phyloP scores from a whole-genome alignment of 2,113 vertebrate species.

The Ailurus styani region DNA sequence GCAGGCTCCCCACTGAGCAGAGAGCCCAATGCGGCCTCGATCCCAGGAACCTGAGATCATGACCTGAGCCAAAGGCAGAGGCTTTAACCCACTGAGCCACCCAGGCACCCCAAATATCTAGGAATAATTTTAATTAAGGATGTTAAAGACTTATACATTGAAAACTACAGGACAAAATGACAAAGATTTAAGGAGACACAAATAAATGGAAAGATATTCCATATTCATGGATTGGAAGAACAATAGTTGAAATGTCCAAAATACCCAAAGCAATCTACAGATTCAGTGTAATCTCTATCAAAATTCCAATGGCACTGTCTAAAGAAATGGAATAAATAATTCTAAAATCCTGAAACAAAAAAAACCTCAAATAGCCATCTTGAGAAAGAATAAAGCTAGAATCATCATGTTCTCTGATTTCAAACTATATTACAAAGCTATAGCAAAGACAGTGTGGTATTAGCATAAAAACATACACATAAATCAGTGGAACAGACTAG shows the following conservation, averaged over 20 bases:
- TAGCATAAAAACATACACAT: not conserved
- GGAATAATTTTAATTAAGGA: not conserved
- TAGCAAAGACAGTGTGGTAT: not conserved
- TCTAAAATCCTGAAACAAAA: not conserved
- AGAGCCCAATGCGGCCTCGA: no score
- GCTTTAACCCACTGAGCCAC: no score
- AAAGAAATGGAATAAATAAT: not conserved
- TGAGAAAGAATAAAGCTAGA: not conserved
- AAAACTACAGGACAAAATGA: not conserved
- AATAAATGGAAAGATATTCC: not conserved
- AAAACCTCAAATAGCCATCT: not conserved
- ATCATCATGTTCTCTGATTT: not conserved
- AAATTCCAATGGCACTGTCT: not conserved
- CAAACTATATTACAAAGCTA: not conserved
- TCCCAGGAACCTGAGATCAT: no score
- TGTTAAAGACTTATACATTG: not conserved
- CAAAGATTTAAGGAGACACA: not conserved
- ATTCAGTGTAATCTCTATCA: not conserved
- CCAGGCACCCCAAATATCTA: no score
- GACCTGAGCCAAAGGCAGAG: no score
- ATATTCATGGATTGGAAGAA: not conserved
- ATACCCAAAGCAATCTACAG: not conserved
- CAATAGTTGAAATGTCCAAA: not conserved
- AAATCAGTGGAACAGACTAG: not conserved
- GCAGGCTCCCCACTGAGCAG: no score